Percentiles rank a stretch among this genome's conserved stretches.
Evolutionary conservation across 2,888 invertebrate species (phyloP).

Genomic region (Orthonevra nobilis): DNA sequence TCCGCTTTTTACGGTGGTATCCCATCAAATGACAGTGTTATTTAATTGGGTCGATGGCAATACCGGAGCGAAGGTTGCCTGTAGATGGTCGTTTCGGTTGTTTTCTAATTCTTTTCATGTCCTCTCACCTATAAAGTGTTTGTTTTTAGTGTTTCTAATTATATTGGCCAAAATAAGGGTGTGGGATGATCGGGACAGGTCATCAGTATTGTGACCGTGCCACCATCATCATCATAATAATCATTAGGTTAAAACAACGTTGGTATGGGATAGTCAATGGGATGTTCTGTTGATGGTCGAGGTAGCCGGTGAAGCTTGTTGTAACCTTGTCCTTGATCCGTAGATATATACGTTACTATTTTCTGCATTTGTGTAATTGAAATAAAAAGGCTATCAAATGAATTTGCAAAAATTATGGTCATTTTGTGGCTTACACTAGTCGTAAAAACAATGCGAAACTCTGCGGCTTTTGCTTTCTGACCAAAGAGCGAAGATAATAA

Average conservation of each 20-base stretch:
- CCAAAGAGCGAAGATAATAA: no score
- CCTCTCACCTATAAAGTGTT: constrained; percentile 65
- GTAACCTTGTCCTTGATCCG: constrained; percentile 6
- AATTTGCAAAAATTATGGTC: no score
- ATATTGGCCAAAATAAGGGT: constrained; percentile 31
- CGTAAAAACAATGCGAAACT: no score
- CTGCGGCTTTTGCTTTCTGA: no score
- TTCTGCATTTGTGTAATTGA: constrained; percentile 53
- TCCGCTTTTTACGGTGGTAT: constrained; percentile 58
- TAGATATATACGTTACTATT: no score
- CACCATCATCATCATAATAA: constrained; percentile 44
- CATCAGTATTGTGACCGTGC: constrained; percentile 36
- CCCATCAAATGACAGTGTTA: constrained; percentile 64
- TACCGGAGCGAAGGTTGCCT: background rate
- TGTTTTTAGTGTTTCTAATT: constrained; percentile 61
- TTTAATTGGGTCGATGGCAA: constrained; percentile 57
- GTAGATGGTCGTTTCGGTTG: constrained; percentile 6
- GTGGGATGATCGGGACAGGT: constrained; percentile 18
- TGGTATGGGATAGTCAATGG: constrained; percentile 35
- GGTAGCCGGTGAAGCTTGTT: constrained; percentile 29
- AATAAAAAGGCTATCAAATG: constrained; percentile 27
- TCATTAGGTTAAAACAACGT: constrained; percentile 21
- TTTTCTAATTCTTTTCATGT: constrained; percentile 39
- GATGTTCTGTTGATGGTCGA: constrained; percentile 34
- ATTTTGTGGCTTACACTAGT: no score